Percentiles rank a stretch among this genome's conserved stretches.
phyloP scores from a whole-genome alignment of 2,888 invertebrate species.

The Leptopilina myrica region DNA sequence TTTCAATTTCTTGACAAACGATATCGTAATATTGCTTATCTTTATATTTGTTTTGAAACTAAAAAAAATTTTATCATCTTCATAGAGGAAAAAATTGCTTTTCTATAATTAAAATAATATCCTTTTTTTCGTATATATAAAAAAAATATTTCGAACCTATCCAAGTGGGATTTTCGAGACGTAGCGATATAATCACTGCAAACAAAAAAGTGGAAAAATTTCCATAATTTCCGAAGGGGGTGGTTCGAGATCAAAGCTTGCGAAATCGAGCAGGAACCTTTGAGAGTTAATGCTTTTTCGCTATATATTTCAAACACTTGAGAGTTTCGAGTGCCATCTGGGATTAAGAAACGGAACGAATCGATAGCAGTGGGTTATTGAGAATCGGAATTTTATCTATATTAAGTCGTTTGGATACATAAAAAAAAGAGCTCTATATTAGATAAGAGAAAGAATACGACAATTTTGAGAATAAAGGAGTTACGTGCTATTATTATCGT shows the following conservation, averaged over 20 bases:
- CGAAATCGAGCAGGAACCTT: constrained; percentile 22
- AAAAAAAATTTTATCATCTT: too few species aligned
- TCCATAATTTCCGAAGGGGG: constrained; percentile 26
- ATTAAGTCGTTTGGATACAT: constrained; percentile 17
- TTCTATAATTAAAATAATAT: background rate
- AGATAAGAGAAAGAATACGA: constrained; percentile 15
- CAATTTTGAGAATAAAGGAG: constrained; percentile 20
- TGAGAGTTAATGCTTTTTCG: constrained; percentile 2
- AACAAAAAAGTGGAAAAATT: constrained; percentile 24
- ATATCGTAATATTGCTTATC: background rate
- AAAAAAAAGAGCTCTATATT: constrained; percentile 4
- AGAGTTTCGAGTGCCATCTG: constrained; percentile 8
- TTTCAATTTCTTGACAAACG: background rate
- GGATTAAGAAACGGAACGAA: constrained; percentile 23
- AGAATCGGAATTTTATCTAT: constrained; percentile 20
- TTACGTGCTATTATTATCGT: constrained; percentile 23
- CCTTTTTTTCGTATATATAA: background rate
- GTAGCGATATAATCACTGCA: constrained; percentile 29
- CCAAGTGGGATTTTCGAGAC: background rate
- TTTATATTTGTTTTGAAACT: too few species aligned
- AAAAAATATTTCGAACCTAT: background rate
- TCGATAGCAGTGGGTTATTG: constrained; percentile 30
- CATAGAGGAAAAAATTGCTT: too few species aligned
- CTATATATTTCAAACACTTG: constrained; percentile 6
- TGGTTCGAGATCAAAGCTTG: constrained; percentile 14